phyloP scores from a whole-genome alignment of 2,888 invertebrate genomes.

The Catotricha subobsoleta region DNA sequence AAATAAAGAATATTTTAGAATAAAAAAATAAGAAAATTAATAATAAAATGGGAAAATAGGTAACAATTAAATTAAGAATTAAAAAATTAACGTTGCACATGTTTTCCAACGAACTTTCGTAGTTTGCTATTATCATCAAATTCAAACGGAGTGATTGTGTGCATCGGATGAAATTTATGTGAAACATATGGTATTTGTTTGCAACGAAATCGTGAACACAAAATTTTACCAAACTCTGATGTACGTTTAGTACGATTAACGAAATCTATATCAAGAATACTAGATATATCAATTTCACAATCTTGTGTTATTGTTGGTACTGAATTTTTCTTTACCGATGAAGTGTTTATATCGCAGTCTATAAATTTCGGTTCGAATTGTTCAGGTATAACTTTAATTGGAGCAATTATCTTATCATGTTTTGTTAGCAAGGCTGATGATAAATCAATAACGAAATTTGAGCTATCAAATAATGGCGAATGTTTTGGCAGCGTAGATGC shows the following conservation, averaged over 20 bases:
- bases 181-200: constrained; percentile 14
- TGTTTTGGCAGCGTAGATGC: too few relatives aligned
- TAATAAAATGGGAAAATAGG: too few relatives aligned
- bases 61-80: too few relatives aligned
- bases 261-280: constrained; percentile 11
- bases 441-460: constrained; percentile 28
- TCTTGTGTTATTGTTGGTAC: constrained; percentile 9
- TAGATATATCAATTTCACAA: constrained; percentile 20
- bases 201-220: constrained; percentile 25
- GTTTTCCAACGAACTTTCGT: not conserved
- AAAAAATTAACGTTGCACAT: too few relatives aligned
- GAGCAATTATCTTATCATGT: constrained; percentile 9
- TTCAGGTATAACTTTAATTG: constrained; percentile 17
- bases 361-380: constrained; percentile 19
- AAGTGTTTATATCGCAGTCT: constrained; percentile 22
- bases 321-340: not conserved
- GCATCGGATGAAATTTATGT: constrained; percentile 9
- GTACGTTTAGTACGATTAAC: constrained; percentile 10
- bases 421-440: constrained; percentile 23
- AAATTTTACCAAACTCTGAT: constrained; percentile 34
- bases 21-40: too few relatives aligned
- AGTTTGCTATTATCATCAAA: constrained; percentile 23
- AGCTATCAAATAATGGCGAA: not conserved
- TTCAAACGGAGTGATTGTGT: constrained; percentile 29
- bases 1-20: too few relatives aligned